phyloP scores from a whole-genome alignment of 2,113 vertebrate genomes.

The Chaetodon auriga region DNA sequence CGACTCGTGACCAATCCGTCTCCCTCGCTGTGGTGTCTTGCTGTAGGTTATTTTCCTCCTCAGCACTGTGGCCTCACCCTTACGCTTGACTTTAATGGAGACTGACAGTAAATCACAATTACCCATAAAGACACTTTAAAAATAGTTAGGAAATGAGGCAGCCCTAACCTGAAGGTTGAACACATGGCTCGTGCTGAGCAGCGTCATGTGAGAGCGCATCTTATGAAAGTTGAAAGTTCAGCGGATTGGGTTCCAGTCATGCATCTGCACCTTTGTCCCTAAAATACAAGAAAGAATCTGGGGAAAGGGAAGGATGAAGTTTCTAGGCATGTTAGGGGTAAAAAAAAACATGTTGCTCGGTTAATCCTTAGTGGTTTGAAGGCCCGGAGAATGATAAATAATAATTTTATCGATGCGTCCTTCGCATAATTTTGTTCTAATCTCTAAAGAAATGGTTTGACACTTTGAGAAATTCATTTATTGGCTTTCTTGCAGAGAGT shows the following conservation, averaged over 20 bases:
- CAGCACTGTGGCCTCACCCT: constrained; percentile 43
- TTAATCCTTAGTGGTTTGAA: background rate
- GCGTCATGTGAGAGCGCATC: constrained; percentile 1
- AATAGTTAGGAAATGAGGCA: constrained; percentile 69
- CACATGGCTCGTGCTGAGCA: background rate
- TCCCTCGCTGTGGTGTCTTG: constrained; percentile 51
- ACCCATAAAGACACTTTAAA: constrained; percentile 71
- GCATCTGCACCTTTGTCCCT: constrained; percentile 2
- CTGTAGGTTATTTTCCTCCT: constrained; percentile 74
- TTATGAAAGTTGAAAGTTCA: constrained; percentile 6
- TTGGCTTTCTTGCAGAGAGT: too few species aligned
- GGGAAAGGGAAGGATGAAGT: background rate
- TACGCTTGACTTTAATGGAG: constrained; percentile 65
- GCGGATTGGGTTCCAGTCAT: background rate
- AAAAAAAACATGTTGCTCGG: background rate
- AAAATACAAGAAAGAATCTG: background rate
- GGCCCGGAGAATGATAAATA: too few species aligned
- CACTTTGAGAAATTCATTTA: too few species aligned
- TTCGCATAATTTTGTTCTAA: too few species aligned
- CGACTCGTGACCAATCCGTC: constrained; percentile 53
- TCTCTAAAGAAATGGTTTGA: too few species aligned
- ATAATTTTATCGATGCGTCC: too few species aligned
- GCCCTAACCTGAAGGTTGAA: constrained; percentile 39
- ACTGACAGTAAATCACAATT: constrained; percentile 76
- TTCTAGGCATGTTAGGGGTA: background rate